phyloP scores from a whole-genome alignment of 2,113 vertebrate species.

The Paracanthobrama guichenoti region DNA sequence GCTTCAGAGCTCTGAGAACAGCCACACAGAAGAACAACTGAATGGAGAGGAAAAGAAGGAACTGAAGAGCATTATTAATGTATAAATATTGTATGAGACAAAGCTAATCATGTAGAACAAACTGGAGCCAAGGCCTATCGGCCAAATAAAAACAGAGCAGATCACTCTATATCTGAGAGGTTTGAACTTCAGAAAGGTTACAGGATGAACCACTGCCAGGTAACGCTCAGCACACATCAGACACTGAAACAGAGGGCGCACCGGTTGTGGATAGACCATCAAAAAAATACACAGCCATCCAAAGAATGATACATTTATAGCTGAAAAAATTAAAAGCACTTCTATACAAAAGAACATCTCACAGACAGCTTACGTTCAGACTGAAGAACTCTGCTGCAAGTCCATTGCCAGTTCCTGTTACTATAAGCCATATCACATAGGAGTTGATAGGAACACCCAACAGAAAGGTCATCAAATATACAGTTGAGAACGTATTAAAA shows the following conservation, averaged over 20 bases:
- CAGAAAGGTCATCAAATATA: background rate
- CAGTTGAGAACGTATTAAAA: accelerated
- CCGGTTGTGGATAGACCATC: background rate
- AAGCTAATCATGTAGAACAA: too few relatives aligned
- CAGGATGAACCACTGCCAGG: background rate
- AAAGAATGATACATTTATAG: background rate
- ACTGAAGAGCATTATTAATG: too few relatives aligned
- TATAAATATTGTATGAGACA: too few relatives aligned
- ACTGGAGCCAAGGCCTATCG: background rate
- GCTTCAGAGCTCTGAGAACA: too few relatives aligned
- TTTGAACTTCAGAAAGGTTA: background rate
- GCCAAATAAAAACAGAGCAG: background rate
- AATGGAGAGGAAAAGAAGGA: too few relatives aligned
- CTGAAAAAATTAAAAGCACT: background rate
- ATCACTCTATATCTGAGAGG: background rate
- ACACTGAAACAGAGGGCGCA: conserved; percentile 1
- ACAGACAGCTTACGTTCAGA: conserved; percentile 39
- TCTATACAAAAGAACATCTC: background rate
- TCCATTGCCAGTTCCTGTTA: conserved; percentile 27
- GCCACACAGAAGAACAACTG: too few relatives aligned
- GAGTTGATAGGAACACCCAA: conserved; percentile 14
- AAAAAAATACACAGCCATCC: background rate
- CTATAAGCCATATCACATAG: conserved; percentile 49
- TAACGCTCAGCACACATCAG: conserved; percentile 3
- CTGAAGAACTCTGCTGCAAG: conserved; percentile 37